Conservation (phyloP, 2,797 vertebrate genomes). For the Ctenosaura bakeri region DNA sequence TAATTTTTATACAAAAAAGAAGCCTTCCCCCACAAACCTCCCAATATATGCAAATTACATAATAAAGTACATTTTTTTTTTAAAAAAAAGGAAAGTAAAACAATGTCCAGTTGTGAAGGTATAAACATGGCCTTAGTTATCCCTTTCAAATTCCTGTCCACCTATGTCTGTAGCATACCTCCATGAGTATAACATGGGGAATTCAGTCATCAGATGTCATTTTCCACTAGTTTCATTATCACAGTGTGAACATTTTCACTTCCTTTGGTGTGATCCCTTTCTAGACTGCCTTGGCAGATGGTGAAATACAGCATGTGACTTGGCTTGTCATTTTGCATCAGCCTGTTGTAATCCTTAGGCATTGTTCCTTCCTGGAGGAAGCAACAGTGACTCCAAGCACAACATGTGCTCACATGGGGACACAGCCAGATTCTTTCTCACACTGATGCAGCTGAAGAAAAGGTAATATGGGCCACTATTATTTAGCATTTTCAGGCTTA, state of each 20-base stretch:
- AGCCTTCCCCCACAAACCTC: no score
- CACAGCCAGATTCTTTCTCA: constrained; percentile 43
- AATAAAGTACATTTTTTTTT: no score
- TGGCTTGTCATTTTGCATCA: constrained; percentile 58
- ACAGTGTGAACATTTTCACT: constrained; percentile 40
- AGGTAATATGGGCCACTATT: constrained; percentile 45
- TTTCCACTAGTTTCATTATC: constrained; percentile 26
- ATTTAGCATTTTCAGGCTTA: constrained; percentile 62
- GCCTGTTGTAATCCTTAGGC: constrained; percentile 67
- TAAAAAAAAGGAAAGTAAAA: no score
- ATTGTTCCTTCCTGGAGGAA: constrained; percentile 56
- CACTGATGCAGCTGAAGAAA: constrained; percentile 43
- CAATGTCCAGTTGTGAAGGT: background rate
- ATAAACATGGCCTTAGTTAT: background rate
- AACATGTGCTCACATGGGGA: constrained; percentile 58
- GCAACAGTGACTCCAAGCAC: constrained; percentile 41
- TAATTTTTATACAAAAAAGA: no score
- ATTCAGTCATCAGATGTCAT: constrained; percentile 54
- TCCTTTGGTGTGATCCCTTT: background rate
- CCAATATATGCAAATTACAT: no score
- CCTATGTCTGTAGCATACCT: background rate
- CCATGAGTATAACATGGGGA: constrained; percentile 45
- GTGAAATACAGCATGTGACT: constrained; percentile 40
- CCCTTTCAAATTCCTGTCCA: background rate
- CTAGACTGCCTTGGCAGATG: constrained; percentile 58